Conservation (phyloP, 2,113 vertebrate species). For the Mobula birostris region DNA sequence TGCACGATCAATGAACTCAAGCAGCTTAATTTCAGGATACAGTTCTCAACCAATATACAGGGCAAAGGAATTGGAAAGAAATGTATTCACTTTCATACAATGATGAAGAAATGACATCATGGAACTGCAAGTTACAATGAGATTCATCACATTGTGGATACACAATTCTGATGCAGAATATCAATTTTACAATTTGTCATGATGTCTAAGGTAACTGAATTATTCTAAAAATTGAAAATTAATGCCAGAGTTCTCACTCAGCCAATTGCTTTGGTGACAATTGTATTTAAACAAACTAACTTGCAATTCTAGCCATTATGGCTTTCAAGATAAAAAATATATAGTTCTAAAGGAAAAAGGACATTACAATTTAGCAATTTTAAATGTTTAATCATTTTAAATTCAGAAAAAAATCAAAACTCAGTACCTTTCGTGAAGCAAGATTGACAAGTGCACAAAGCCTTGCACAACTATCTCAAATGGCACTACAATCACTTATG, state of each 20-base stretch:
- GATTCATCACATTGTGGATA: not conserved
- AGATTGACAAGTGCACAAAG: not conserved
- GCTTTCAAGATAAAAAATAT: not conserved
- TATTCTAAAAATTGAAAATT: not conserved
- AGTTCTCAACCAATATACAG: not conserved
- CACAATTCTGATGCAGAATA: not conserved
- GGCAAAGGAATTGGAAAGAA: not conserved
- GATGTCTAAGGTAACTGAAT: no score
- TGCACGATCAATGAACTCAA: no score
- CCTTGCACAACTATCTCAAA: not conserved
- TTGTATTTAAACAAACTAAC: not conserved
- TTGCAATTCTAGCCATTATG: not conserved
- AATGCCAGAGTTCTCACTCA: not conserved
- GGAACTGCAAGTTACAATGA: not conserved
- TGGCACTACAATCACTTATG: not conserved
- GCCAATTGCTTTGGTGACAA: not conserved
- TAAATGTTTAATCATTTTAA: conserved; percentile 1
- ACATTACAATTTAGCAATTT: not conserved
- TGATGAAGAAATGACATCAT: not conserved
- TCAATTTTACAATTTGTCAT: not conserved
- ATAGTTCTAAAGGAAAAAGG: not conserved
- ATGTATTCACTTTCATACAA: no score
- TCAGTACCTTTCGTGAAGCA: not conserved
- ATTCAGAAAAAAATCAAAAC: not conserved
- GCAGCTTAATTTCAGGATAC: no score